Conservation (phyloP, 37 sponge, comb jelly and placozoan species). For the Mnemiopsis leidyi region DNA sequence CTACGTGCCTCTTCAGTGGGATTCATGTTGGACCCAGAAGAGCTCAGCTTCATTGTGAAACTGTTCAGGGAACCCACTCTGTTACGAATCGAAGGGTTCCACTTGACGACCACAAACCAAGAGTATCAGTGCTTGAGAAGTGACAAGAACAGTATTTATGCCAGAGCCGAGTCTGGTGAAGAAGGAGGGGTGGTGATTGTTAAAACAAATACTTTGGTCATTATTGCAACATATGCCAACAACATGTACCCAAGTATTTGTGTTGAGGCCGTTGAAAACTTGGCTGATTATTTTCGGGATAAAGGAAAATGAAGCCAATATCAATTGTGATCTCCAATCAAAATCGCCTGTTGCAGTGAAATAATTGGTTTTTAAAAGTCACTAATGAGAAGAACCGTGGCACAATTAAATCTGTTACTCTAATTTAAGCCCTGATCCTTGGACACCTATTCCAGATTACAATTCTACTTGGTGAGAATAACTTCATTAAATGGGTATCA, state of each 20-base stretch:
- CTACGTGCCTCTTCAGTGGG: slow-evolving; percentile 78
- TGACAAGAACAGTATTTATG: slow-evolving; percentile 84
- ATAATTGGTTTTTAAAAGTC: no score
- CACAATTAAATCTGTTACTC: no score
- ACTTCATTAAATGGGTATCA: no score
- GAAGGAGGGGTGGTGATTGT: slow-evolving; percentile 77
- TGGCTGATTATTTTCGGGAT: slow-evolving; percentile 71
- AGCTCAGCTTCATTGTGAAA: slow-evolving; percentile 60
- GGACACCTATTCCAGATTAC: no score
- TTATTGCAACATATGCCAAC: slow-evolving; percentile 78
- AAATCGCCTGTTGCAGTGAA: no score
- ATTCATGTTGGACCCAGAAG: slow-evolving; percentile 73
- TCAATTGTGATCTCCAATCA: no score
- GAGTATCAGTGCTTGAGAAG: slow-evolving; percentile 75
- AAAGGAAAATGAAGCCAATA: slow-evolving; percentile 15
- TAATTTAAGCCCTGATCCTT: no score
- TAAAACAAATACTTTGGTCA: slow-evolving; percentile 70
- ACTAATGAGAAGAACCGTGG: no score
- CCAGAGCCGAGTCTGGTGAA: slow-evolving; percentile 69
- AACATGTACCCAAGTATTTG: slow-evolving; percentile 85
- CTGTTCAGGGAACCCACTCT: slow-evolving; percentile 69
- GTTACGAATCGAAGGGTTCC: slow-evolving; percentile 73
- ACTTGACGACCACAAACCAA: slow-evolving; percentile 73
- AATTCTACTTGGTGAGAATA: no score
- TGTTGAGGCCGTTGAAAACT: slow-evolving; percentile 84